These are phyloP conservation scores for Eurystomus glaucurus DNA, from an alignment of 2,797 vertebrate species.

Conservation along the genomic window DNA sequence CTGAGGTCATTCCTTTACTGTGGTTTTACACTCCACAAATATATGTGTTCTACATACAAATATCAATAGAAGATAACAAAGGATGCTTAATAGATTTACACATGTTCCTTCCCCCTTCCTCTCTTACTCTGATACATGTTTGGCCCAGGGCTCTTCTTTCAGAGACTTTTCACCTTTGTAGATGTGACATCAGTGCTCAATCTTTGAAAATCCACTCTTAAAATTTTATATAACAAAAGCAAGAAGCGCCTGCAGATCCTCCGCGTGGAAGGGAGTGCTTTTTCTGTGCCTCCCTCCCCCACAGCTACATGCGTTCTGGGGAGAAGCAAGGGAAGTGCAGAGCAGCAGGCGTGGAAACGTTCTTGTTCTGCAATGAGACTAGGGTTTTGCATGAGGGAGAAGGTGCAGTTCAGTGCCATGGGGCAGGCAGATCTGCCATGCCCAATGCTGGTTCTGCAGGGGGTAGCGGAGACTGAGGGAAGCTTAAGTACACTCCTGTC, in stretches of 20 bases:
- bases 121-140: not conserved
- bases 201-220: constrained; percentile 20
- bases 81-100: not conserved
- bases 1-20: not conserved
- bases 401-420: fast-evolving
- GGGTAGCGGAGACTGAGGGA: not conserved
- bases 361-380: not conserved
- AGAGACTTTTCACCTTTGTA: not conserved
- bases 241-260: constrained; percentile 1
- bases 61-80: not conserved
- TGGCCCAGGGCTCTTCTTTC: not conserved
- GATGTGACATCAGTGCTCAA: not conserved
- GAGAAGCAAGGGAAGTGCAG: not conserved
- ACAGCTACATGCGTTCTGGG: constrained; percentile 13
- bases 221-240: constrained; percentile 61
- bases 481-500: not conserved
- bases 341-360: not conserved
- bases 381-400: not conserved
- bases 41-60: not conserved
- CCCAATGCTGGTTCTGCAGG: fast-evolving
- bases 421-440: not conserved
- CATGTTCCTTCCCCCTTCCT: not conserved
- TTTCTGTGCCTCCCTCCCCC: constrained; percentile 64
- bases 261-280: constrained; percentile 7
- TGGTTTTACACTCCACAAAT: constrained; percentile 11